Conservation (phyloP, 2,888 invertebrate genomes). For the Scotopteryx bipunctaria region DNA sequence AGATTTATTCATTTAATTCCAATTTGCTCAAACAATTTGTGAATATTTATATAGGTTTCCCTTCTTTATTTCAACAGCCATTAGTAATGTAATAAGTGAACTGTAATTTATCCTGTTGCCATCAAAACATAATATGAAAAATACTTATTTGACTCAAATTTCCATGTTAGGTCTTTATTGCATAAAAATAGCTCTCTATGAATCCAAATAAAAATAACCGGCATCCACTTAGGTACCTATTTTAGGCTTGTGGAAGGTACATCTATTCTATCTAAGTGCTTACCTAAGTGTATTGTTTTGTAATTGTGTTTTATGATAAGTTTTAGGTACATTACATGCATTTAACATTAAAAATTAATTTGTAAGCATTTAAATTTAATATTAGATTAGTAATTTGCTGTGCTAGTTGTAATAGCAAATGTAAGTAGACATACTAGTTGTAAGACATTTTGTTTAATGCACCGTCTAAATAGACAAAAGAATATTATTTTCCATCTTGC, state of each 20-base stretch:
- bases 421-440: slow-evolving; percentile 23
- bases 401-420: slow-evolving; percentile 33
- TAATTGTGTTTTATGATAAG: too few species aligned
- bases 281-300: too few species aligned
- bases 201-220: background rate
- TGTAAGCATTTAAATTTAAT: slow-evolving; percentile 22
- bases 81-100: slow-evolving; percentile 27
- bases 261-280: too few species aligned
- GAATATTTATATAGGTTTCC: slow-evolving; percentile 55
- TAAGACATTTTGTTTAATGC: slow-evolving; percentile 32
- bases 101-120: background rate
- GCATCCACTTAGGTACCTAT: too few species aligned
- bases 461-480: slow-evolving; percentile 22
- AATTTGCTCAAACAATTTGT: slow-evolving; percentile 78
- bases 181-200: background rate
- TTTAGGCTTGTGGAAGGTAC: background rate
- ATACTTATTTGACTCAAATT: too few species aligned
- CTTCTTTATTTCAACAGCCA: slow-evolving; percentile 65
- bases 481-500: slow-evolving; percentile 17
- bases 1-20: slow-evolving; percentile 76
- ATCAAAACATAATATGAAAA: background rate
- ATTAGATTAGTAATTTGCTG: slow-evolving; percentile 33
- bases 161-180: too few species aligned
- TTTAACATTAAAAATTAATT: too few species aligned
- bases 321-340: slow-evolving; percentile 20